Evolutionary conservation across 2,113 vertebrate genomes (phyloP), one percentile per base, ranked within the genome.

Genomic region (Odontophorus gujanensis): DNA sequence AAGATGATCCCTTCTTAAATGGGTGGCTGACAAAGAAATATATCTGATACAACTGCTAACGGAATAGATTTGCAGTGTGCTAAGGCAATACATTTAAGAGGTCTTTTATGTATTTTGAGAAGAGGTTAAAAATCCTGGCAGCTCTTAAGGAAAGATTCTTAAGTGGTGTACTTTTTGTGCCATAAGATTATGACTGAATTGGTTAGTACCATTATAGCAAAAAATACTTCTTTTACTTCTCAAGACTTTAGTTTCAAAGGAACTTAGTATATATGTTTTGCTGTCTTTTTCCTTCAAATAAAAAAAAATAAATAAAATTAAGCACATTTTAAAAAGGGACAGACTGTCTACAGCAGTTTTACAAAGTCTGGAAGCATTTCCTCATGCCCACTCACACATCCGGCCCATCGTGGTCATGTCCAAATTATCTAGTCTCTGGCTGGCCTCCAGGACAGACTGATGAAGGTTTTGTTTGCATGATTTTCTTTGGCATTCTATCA

Each of bases 1-100:
- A 97, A 95, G 94, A 96, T 97, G 94, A 97, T 97, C 93, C 86
- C 32, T 13, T 96, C 94, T 96, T 96, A 95, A 96, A 96, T 94
- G 96, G 95, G 91, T 63, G 83, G 65, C 88, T 97, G 97, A 97
- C 96, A 97, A 95, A 96, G 96, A 97, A 94, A 95, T 97, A 97
- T 97, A 95, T 94, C 61, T 92, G 74, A 93, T 87, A 89, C 79
- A 92, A 90, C 85, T 87, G 71, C 89, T 95, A 94, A 93, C 92
- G 71, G 63, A 95, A 91, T 93, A 96, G 93, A 97, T 95, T 91
- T 96, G 76, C 81, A 95, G 26, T 26, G 75, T 42, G 65, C 85
- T 91, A 85, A 97, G 87, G 85, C 95, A 87, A 81, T 94, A 81
- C 65, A 89, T 97, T 97, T 93, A 97, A 95, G 80, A 96, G 82